Evolutionary conservation across 2,113 vertebrate genomes (phyloP).

Genomic region (Perccottus glenii): DNA sequence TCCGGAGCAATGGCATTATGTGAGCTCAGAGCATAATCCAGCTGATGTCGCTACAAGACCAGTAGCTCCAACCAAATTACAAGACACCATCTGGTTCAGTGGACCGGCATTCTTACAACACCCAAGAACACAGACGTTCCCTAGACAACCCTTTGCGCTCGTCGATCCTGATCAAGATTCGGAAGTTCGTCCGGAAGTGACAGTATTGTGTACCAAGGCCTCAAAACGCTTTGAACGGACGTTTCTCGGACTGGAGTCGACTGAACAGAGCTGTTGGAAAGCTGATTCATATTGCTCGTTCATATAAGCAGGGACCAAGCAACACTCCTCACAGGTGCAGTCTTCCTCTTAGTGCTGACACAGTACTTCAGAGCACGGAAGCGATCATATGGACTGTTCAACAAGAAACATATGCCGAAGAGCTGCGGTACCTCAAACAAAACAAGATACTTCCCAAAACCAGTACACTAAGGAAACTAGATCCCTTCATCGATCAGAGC

Average conservation of each 20-base stretch:
- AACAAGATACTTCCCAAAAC: background rate
- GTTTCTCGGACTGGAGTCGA: background rate
- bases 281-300: slow-evolving; percentile 2
- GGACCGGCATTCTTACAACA: background rate
- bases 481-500: background rate
- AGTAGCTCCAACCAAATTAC: background rate
- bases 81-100: slow-evolving; percentile 5
- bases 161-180: slow-evolving; percentile 1
- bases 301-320: background rate
- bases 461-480: background rate
- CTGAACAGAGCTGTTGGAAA: background rate
- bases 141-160: slow-evolving; percentile 4
- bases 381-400: background rate
- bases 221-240: background rate
- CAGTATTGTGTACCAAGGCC: background rate
- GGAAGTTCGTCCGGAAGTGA: background rate
- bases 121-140: too few relatives aligned
- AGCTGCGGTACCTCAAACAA: background rate
- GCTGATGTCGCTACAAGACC: slow-evolving; percentile 16
- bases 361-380: too few relatives aligned
- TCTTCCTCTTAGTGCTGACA: too few relatives aligned
- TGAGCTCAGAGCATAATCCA: slow-evolving; percentile 12
- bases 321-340: background rate
- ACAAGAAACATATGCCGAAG: background rate
- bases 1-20: slow-evolving; percentile 21